Evolutionary conservation across 2,888 invertebrate species (phyloP).

Genomic region (Criorhina ranunculi): DNA sequence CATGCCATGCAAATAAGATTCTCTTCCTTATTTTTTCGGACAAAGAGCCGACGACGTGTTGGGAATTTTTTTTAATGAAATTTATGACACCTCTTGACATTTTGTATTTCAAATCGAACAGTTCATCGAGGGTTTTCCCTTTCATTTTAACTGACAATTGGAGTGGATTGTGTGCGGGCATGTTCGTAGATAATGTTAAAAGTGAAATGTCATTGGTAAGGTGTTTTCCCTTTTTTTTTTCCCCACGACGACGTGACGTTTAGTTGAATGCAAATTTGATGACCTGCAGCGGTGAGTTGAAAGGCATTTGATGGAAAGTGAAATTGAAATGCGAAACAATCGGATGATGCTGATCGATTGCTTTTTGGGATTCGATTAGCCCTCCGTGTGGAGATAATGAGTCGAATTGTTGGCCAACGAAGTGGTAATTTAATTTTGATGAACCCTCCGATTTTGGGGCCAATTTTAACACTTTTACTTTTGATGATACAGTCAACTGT

Average conservation of each 20-base stretch:
- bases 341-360: constrained; percentile 31
- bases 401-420: background rate
- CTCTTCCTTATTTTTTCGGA: constrained; percentile 17
- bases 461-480: constrained; percentile 47
- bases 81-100: constrained; percentile 37
- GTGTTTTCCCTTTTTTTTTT: constrained; percentile 10
- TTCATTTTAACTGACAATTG: constrained; percentile 16
- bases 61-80: constrained; percentile 6
- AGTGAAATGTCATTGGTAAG: constrained; percentile 8
- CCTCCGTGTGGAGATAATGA: constrained; percentile 18
- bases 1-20: constrained; percentile 19
- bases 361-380: constrained; percentile 22
- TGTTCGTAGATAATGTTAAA: background rate
- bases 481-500: constrained; percentile 4
- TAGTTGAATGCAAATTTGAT: constrained; percentile 28
- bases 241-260: background rate
- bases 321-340: constrained; percentile 22
- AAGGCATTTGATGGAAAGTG: constrained; percentile 26
- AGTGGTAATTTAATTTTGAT: constrained; percentile 20
- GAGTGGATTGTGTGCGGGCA: background rate
- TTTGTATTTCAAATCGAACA: constrained; percentile 2
- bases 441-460: constrained; percentile 11
- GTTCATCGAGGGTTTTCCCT: constrained; percentile 21
- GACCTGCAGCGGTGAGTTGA: constrained; percentile 18
- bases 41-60: background rate